These are phyloP conservation scores for Ctenosaura bakeri DNA, from an alignment of 2,797 vertebrate species.

Conservation along the genomic window DNA sequence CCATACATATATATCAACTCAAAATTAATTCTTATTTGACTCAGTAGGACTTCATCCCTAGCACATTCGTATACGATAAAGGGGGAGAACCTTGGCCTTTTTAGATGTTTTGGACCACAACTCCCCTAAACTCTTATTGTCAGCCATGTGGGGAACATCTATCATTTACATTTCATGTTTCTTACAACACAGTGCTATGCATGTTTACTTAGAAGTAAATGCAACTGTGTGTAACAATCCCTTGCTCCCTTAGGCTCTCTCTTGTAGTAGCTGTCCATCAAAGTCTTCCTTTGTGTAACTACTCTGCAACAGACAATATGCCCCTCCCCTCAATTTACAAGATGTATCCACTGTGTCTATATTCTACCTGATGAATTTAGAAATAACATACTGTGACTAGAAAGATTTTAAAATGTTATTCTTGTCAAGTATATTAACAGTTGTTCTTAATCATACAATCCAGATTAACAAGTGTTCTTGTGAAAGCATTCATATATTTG, in stretches of 20 bases:
- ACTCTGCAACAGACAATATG: neutral
- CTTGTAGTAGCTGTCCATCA: no score
- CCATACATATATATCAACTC: no score
- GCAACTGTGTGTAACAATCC: neutral
- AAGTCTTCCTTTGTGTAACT: neutral
- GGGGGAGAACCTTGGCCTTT: no score
- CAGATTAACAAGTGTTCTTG: neutral
- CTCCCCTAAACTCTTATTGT: no score
- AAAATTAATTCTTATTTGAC: no score
- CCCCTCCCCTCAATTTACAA: neutral
- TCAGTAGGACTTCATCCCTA: no score
- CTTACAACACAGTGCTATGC: neutral
- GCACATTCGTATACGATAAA: no score
- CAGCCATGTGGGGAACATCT: neutral
- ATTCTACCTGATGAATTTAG: neutral
- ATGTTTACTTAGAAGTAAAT: conserved; percentile 25
- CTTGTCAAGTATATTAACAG: neutral
- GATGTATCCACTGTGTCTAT: neutral
- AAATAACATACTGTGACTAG: neutral
- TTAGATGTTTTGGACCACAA: no score
- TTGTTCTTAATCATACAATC: neutral
- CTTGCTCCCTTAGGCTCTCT: neutral
- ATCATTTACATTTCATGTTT: neutral
- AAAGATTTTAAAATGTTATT: neutral
- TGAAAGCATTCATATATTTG: neutral